phyloP scores from a whole-genome alignment of 2,113 vertebrate genomes.

The Rattus rattus region DNA sequence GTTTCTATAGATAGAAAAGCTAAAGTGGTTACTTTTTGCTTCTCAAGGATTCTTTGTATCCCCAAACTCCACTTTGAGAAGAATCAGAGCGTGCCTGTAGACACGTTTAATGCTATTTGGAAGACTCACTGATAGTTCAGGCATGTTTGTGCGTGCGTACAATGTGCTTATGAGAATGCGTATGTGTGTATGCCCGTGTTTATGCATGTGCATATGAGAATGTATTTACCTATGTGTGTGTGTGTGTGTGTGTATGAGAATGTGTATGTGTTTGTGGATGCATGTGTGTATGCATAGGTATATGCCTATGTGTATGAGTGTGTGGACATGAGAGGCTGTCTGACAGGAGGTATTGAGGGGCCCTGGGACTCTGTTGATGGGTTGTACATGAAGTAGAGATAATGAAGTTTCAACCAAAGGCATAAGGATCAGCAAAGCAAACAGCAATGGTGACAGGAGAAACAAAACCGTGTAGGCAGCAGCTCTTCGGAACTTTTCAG shows the following conservation, averaged over 20 bases:
- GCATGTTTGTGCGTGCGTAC: background rate
- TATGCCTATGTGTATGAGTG: background rate
- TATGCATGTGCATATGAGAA: background rate
- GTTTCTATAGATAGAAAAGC: conserved; percentile 34
- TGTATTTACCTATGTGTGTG: background rate
- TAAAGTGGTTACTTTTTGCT: background rate
- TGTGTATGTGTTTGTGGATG: background rate
- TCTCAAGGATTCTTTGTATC: background rate
- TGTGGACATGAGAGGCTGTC: background rate
- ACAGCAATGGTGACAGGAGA: background rate
- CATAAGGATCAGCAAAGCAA: background rate
- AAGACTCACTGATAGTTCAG: background rate
- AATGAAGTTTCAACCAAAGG: background rate
- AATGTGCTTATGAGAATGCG: background rate
- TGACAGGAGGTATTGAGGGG: background rate
- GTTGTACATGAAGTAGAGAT: background rate
- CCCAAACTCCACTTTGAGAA: background rate
- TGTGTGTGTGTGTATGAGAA: background rate
- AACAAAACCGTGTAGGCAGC: background rate
- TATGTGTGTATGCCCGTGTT: background rate
- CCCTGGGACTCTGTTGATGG: background rate
- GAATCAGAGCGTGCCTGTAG: background rate
- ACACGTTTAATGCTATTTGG: background rate
- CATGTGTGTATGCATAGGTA: background rate
- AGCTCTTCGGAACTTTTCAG: background rate